Evolutionary conservation across 2,888 invertebrate genomes (phyloP), one percentile per base, ranked within the genome.

Genomic region (Acleris emargana): DNA sequence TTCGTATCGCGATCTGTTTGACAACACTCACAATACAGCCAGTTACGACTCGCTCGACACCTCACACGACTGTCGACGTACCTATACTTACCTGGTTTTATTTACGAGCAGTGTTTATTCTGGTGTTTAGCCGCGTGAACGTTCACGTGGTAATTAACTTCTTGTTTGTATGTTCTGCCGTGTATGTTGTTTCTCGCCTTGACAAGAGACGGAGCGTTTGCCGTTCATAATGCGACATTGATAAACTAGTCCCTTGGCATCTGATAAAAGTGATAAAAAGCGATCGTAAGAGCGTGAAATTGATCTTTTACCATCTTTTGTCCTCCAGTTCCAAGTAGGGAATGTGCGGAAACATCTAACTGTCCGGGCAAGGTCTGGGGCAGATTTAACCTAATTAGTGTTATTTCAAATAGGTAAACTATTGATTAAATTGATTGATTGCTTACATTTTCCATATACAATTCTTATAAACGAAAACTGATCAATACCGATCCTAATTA

Each of bases 51-150:
- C 9, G 28, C n/a, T 32, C 25, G 42, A 54, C 45, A 64, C 54
- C 28, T 70, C 67, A 76, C 62, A 67, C 57, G 38, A 7, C 5
- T n/a, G 74, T 75, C 76, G 74, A 75, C 73, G 32, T 75, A 38
- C 55, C 55, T 62, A 32, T 55, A 28, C 50, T 18, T 38, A 38
- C 38, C 38, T 81, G 80, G 81, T 82, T 71, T 67, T 70, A 71
- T 70, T 70, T 77, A 82, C 78, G 76, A 85, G 84, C 73, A 77
- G 86, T 86, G 82, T 32, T 32, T 32, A 32, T 32, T 32, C 32
- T 32, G 32, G 32, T 32, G 28, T 77, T 84, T 84, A 84, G 79
- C 79, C 75, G 64, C 67, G 62, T 64, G 25, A 57, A 68, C 68
- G 53, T 63, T 62, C 58, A 64, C 59, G 63, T 62, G 55, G 52